These are phyloP conservation scores for Clepsis dumicolana DNA, from an alignment of 2,888 invertebrate genomes.

Conservation along the genomic window DNA sequence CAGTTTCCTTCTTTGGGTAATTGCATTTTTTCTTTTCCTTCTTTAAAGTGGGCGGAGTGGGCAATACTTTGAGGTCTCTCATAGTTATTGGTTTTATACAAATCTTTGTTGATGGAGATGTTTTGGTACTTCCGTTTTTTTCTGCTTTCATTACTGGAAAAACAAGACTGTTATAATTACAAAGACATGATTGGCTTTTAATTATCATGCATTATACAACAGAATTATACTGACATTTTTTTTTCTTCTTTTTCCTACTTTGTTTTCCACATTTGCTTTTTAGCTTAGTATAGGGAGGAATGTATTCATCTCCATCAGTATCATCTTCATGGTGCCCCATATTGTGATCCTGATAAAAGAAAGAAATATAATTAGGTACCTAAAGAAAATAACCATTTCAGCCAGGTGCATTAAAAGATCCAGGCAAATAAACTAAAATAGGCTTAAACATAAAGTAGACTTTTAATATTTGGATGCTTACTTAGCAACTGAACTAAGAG, in stretches of 20 bases:
- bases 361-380: too few species aligned
- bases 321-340: neutral
- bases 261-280: conserved; percentile 40
- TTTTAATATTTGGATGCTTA: too few species aligned
- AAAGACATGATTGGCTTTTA: neutral
- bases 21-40: conserved; percentile 42
- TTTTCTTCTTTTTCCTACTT: conserved; percentile 41
- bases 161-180: neutral
- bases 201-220: neutral
- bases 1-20: conserved; percentile 42
- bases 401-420: too few species aligned
- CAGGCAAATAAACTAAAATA: too few species aligned
- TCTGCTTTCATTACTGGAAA: conserved; percentile 25
- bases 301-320: conserved; percentile 49
- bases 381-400: too few species aligned
- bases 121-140: conserved; percentile 31
- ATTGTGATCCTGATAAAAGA: conserved; percentile 10
- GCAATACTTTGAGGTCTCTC: conserved; percentile 55
- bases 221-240: conserved; percentile 25
- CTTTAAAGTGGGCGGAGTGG: conserved; percentile 42
- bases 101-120: conserved; percentile 16
- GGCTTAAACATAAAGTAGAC: too few species aligned
- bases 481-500: too few species aligned
- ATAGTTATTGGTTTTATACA: conserved; percentile 62
- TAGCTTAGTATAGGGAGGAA: conserved; percentile 41